phyloP scores from a whole-genome alignment of 2,797 vertebrate genomes.

The Phoxinus dragarum region DNA sequence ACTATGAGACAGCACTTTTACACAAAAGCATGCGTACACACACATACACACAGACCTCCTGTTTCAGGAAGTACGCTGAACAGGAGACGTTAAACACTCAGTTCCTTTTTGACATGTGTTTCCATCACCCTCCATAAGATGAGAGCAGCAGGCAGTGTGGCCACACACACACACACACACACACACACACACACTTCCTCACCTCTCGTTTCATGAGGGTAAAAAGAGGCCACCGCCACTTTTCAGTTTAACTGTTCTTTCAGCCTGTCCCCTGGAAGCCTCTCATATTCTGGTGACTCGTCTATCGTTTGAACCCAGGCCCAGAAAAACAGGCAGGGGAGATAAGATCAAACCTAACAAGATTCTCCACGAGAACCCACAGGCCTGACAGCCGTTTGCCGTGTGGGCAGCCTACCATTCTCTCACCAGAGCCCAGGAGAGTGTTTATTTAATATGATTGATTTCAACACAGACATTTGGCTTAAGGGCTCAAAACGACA shows the following conservation, averaged over 20 bases:
- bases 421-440: background rate
- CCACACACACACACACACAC: constrained; percentile 39
- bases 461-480: background rate
- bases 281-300: constrained; percentile 60
- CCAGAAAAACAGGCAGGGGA: constrained; percentile 66
- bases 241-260: constrained; percentile 70
- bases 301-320: constrained; percentile 64
- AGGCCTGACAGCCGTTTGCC: constrained; percentile 58
- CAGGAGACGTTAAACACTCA: constrained; percentile 81
- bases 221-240: constrained; percentile 34
- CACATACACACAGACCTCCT: constrained; percentile 53
- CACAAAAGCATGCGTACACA: constrained; percentile 29
- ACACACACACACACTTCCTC: constrained; percentile 8
- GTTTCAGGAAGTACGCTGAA: constrained; percentile 83
- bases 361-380: constrained; percentile 64
- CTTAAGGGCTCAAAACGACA: background rate
- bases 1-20: constrained; percentile 86
- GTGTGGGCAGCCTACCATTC: background rate
- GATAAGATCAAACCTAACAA: constrained; percentile 73
- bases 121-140: constrained; percentile 66
- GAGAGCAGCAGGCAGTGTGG: constrained; percentile 29
- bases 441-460: background rate
- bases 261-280: constrained; percentile 60
- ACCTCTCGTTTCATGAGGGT: constrained; percentile 20
- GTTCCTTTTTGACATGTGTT: constrained; percentile 85